Evolutionary conservation across 2,113 vertebrate genomes (phyloP).

Genomic region (Phyllostomus hastatus): DNA sequence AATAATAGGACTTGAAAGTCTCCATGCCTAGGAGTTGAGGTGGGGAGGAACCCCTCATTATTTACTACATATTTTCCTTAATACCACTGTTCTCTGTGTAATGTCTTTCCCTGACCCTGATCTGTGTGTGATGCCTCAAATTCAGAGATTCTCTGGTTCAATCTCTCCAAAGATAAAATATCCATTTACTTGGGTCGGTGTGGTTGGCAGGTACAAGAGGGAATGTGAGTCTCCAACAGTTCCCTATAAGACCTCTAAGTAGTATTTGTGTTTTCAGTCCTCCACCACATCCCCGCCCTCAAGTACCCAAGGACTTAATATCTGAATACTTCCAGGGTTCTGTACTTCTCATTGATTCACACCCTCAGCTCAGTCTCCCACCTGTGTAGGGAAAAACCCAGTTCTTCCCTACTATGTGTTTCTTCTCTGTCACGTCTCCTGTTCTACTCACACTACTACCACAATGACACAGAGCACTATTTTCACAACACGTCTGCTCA

Average conservation of each 20-base stretch:
- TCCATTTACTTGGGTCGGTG: background rate
- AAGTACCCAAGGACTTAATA: background rate
- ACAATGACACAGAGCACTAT: background rate
- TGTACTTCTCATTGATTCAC: background rate
- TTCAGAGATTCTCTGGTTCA: background rate
- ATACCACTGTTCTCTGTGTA: background rate
- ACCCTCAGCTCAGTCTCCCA: background rate
- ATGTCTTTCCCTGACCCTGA: background rate
- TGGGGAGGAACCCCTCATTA: background rate
- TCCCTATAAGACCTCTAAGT: background rate
- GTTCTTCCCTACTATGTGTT: background rate
- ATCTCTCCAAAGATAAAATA: background rate
- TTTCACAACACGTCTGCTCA: background rate
- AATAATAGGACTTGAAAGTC: background rate
- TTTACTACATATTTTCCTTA: background rate
- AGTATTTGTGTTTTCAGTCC: background rate
- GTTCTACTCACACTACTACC: background rate
- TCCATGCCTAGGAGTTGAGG: background rate
- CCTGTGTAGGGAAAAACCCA: background rate
- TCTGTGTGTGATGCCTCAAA: background rate
- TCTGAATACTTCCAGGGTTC: background rate
- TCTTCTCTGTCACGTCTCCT: background rate
- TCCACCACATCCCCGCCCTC: background rate
- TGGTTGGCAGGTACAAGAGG: background rate
- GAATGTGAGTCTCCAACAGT: background rate